Base-by-base conservation (phyloP, 1,140 invertebrate species). In the Zaprionus lachaisei region DNA sequence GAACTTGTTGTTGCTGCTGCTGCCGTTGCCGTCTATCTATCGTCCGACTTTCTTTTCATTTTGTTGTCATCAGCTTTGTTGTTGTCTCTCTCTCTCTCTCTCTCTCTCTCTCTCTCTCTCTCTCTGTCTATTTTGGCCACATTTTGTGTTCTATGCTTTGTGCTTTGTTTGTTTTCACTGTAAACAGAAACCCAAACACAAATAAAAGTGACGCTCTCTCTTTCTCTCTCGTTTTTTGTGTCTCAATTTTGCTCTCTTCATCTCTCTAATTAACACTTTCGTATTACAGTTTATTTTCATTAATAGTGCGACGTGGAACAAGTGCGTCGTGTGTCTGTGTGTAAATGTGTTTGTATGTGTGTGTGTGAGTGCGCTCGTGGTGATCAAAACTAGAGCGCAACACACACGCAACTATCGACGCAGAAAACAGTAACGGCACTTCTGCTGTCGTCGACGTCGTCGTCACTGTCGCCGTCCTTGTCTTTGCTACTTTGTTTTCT, bases 261-360 rank as follows among this genome's bases (percentile, higher is more conserved):
- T 64, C 68, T 75, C 31, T 76, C 65, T 76, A 85, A 85, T 86
- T 82, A 85, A 75, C 82, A 81, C 83, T 83, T 81, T 85, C 68
- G 61, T 71, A 81, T 85, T 81, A 79, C 82, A 85, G 73, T 85
- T 85, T 58, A 72, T 80, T 84, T 85, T 85, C 82, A 85, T 85
- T 86, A 86, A 85, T 81, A 81, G 75, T 63, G 64, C 54, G 71
- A 73, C 75, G 75, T 77, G 71, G 70, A 77, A 77, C 71, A 77
- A 77, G 75, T 77, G 64, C 64, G 64, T 68, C 31, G 20, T 73
- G 28, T 28, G 34, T 58, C 12, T 24, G 22, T 24, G 17, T 12
- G 26, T 34, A 17, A 37, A 38, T 58, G 17, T n/a, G 31, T 54
- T 15, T 34, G 22, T 11, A 11, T 4, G 38, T 44, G 24, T 44